Percentiles rank a stretch among this genome's conserved stretches.
phyloP scores from a whole-genome alignment of 2,888 invertebrate species.

The Scaptodrosophila latifasciaeformis region DNA sequence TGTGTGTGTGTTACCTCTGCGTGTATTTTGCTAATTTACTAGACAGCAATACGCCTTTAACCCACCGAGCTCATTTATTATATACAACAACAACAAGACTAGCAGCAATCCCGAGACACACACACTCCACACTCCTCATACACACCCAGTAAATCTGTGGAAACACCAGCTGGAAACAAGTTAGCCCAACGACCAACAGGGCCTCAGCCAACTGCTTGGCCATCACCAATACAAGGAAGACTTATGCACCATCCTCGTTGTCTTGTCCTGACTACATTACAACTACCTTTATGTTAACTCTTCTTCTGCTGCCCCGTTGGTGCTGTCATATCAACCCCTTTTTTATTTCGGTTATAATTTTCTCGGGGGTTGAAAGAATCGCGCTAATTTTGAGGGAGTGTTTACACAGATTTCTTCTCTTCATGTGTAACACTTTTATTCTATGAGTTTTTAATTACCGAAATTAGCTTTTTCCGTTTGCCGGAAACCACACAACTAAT shows the following conservation, averaged over 20 bases:
- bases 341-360: not conserved
- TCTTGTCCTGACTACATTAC: constrained; percentile 4
- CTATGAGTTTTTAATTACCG: constrained; percentile 75
- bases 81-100: constrained; percentile 57
- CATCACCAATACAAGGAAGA: constrained; percentile 39
- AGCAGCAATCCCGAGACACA: constrained; percentile 11
- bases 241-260: not conserved
- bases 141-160: not conserved
- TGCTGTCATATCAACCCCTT: constrained; percentile 4
- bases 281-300: constrained; percentile 8
- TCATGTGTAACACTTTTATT: constrained; percentile 55
- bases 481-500: too few relatives aligned
- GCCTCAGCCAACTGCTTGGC: constrained; percentile 12
- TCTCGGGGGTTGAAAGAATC: constrained; percentile 51
- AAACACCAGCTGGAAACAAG: constrained; percentile 2
- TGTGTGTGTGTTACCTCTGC: constrained; percentile 45
- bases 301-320: not conserved
- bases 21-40: constrained; percentile 73
- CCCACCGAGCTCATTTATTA: constrained; percentile 73
- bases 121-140: constrained; percentile 1
- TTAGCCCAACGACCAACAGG: constrained; percentile 12
- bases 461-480: constrained; percentile 71
- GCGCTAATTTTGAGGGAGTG: constrained; percentile 63
- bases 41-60: constrained; percentile 74
- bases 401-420: constrained; percentile 59